A percentile compares a stretch with the other conserved stretches of the same genome.
Conservation (phyloP, 2,797 vertebrate genomes). For the Tiaroga cobitis region DNA sequence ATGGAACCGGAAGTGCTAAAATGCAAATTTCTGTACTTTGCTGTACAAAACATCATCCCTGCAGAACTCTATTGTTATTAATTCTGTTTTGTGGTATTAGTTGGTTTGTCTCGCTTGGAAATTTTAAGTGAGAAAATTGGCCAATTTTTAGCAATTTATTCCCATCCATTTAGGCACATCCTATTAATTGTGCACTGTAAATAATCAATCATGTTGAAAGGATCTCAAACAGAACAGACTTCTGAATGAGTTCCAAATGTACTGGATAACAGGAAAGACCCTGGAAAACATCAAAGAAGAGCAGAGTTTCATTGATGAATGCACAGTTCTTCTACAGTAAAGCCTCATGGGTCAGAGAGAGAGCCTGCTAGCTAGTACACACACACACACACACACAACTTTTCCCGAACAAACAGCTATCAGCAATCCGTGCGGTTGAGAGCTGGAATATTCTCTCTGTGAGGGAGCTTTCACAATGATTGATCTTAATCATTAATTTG, state of each 20-base stretch:
- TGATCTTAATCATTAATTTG: conserved; percentile 57
- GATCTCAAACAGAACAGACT: background rate
- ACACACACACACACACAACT: background rate
- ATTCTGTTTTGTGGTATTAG: background rate
- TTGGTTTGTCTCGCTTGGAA: background rate
- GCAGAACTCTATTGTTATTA: background rate
- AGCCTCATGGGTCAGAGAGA: conserved; percentile 48
- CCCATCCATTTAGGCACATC: background rate
- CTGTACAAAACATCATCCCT: background rate
- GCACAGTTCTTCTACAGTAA: conserved; percentile 40
- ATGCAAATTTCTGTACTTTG: background rate
- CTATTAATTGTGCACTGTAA: background rate
- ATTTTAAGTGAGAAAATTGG: background rate
- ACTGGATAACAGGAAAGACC: background rate
- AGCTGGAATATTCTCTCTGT: conserved; percentile 19
- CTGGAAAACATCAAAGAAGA: conserved; percentile 15
- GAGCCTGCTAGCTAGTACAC: conserved; percentile 23
- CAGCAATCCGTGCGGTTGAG: conserved; percentile 7
- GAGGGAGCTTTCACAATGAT: conserved; percentile 53
- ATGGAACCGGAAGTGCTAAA: background rate
- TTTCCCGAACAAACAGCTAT: background rate
- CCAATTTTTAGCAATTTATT: background rate
- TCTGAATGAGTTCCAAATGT: background rate
- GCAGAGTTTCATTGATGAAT: conserved; percentile 38
- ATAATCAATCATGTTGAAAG: background rate